Conservation (phyloP, 35 echinoderm and acorn worm genomes). For the Lytechinus variegatus region DNA sequence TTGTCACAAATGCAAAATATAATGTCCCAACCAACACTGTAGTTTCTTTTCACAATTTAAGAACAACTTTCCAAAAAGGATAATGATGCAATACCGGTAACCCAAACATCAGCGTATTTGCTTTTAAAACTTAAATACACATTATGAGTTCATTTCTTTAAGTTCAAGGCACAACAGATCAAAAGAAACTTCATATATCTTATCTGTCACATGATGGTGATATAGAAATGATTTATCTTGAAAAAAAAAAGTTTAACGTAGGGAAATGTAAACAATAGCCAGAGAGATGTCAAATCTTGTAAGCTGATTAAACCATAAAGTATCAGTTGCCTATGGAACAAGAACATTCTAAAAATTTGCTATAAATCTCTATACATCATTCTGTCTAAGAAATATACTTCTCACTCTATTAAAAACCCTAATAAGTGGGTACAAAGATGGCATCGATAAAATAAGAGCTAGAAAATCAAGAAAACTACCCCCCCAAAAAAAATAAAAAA, state of each 20-base stretch:
- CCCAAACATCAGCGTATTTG: background rate
- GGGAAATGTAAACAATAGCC: too few species aligned
- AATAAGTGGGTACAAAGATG: too few species aligned
- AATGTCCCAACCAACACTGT: background rate
- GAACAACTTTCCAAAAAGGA: too few species aligned
- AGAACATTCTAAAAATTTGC: background rate
- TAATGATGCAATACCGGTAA: background rate
- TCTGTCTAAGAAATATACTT: too few species aligned
- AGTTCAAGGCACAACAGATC: background rate
- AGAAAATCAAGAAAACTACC: too few species aligned
- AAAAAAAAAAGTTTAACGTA: too few species aligned
- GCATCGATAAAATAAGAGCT: too few species aligned
- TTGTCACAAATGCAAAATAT: background rate
- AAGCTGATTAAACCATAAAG: background rate
- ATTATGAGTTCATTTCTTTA: background rate
- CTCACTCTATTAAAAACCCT: too few species aligned
- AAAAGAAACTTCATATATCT: background rate
- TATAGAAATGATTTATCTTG: background rate
- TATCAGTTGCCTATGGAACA: background rate
- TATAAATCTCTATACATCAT: background rate
- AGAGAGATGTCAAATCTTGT: too few species aligned
- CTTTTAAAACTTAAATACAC: background rate
- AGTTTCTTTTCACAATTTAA: background rate
- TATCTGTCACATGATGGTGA: background rate
- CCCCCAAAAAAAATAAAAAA: too few species aligned